Evolutionary conservation across 2,888 invertebrate genomes (phyloP).

Genomic region (Lottia scabra): DNA sequence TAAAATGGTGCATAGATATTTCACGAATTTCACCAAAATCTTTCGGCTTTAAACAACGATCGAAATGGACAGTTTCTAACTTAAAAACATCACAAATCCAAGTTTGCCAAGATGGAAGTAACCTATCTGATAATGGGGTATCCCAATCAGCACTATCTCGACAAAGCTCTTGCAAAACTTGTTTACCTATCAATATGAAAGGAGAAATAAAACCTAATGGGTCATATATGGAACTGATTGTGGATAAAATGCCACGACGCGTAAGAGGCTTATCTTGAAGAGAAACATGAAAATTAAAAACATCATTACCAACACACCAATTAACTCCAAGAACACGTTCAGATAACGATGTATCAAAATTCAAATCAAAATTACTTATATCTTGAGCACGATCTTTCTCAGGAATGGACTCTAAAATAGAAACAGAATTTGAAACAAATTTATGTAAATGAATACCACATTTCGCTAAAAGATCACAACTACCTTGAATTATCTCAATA

Average conservation of each 20-base stretch:
- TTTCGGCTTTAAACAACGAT: too few species aligned
- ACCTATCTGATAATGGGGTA: neutral
- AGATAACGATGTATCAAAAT: neutral
- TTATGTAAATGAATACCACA: too few species aligned
- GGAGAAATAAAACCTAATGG: constrained; percentile 16
- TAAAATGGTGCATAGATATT: too few species aligned
- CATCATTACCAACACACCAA: neutral
- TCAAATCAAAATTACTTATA: neutral
- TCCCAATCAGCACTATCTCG: constrained; percentile 8
- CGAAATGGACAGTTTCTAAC: too few species aligned
- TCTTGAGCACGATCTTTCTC: neutral
- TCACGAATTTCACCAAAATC: too few species aligned
- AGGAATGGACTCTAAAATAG: neutral
- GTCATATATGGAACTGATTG: constrained; percentile 11
- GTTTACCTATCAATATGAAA: neutral
- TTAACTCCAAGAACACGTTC: neutral
- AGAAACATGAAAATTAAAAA: neutral
- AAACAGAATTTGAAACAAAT: neutral
- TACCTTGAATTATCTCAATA: too few species aligned
- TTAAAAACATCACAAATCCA: too few species aligned
- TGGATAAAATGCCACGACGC: constrained; percentile 3
- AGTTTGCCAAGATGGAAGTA: too few species aligned
- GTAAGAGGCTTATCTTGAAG: neutral
- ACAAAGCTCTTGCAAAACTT: constrained; percentile 13
- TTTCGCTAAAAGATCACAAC: too few species aligned